A percentile compares a stretch with the other conserved stretches of the same genome.
These are phyloP conservation scores for Enteromius argenteus DNA, from an alignment of 2,797 vertebrate genomes.

Conservation along the genomic window DNA sequence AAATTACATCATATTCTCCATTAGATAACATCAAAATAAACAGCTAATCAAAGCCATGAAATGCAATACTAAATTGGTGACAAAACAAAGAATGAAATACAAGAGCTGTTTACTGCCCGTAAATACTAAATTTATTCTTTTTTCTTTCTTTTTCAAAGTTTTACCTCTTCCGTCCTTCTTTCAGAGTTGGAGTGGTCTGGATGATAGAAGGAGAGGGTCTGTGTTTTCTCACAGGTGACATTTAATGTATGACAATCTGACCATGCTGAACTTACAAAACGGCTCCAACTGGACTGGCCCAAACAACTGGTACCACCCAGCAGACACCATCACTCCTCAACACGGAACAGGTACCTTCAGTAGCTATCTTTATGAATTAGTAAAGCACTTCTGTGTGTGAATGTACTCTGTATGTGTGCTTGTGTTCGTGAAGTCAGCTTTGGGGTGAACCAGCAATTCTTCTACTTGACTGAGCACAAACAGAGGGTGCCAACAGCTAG, in stretches of 20 bases:
- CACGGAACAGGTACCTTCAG: conserved; percentile 51
- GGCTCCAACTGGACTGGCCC: conserved; percentile 68
- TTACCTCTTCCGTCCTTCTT: background rate
- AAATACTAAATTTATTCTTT: background rate
- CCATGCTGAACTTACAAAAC: conserved; percentile 76
- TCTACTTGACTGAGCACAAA: conserved; percentile 54
- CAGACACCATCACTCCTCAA: conserved; percentile 66
- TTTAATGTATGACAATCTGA: conserved; percentile 71
- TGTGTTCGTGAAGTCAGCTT: conserved; percentile 47
- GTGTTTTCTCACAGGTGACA: conserved; percentile 32
- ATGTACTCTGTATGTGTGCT: conserved; percentile 29
- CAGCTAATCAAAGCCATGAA: background rate
- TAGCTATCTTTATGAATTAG: background rate
- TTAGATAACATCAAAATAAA: background rate
- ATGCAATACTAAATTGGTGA: background rate
- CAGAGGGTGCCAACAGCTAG: conserved; percentile 54
- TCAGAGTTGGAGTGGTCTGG: conserved; percentile 31
- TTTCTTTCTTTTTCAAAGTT: background rate
- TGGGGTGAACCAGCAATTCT: conserved; percentile 51
- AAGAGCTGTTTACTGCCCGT: background rate
- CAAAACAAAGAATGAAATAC: background rate
- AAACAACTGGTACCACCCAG: conserved; percentile 74
- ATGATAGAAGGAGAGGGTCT: conserved; percentile 28
- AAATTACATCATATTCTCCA: background rate
- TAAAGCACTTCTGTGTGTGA: conserved; percentile 1